Base-by-base conservation (phyloP, 64 coral and sea anemone genomes). In the Porites australiensis region DNA sequence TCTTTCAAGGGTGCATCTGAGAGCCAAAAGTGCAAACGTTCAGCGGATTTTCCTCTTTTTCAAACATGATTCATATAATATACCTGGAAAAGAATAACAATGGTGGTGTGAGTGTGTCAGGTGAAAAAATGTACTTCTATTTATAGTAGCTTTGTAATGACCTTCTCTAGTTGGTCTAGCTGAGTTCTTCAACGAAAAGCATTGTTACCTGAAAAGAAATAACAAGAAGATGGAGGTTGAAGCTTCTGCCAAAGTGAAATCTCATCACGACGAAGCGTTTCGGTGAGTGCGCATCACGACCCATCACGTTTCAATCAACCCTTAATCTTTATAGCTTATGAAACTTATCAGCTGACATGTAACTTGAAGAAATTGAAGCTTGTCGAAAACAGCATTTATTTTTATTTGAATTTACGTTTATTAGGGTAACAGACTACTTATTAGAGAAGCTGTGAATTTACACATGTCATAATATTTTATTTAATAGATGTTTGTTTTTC, bases 251-350 rank as follows among this genome's bases (percentile, higher is more conserved):
- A 97, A 97, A 87, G 82, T 97, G 58, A 94, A 94, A 73, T 88
- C 83, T 12, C 89, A 97, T 27, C 93, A 97, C 76, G 93, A 94
- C 47, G 95, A 97, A 48, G 88, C 82, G n/a, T 94, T 97, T 74
- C 93, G 95, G 95, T 97, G 58, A 20, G 75, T 52, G 55, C 23
- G 13, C 4, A 20, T 12, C 27, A 37, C 27, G 27, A 55, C 23
- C 7, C 4, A 20, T 12, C 27, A 37, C 27, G 27, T 37, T 37
- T 37, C 27, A 37, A 37, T 37, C 27, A 37, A 37, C 27, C 27
- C 27, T 37, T 37, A 37, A 37, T 37, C 27, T 37, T 37, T 37
- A 37, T 37, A 37, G 27, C 27, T 37, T 37, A 37, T 37, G 0
- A 37, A 37, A 37, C 27, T 37, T 37, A 1, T 37, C 27, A 37